A percentile compares a stretch with the other conserved stretches of the same genome.
These are phyloP conservation scores for Dugesia japonica DNA, from an alignment of 2,888 invertebrate species.

Conservation along the genomic window DNA sequence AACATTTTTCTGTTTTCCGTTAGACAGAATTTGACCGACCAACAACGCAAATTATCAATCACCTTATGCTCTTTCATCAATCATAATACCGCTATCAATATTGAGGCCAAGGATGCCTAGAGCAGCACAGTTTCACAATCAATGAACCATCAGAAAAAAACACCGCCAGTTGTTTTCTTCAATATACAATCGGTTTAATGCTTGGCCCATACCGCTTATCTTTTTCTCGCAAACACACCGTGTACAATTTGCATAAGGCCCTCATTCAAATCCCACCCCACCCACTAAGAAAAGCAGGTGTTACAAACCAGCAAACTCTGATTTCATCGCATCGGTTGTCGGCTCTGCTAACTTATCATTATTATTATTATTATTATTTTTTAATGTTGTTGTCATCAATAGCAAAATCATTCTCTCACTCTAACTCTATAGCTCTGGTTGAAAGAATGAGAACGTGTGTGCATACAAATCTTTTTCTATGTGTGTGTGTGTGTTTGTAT, in stretches of 20 bases:
- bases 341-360: neutral
- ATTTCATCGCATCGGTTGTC: slow-evolving; percentile 2
- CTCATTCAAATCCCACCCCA: neutral
- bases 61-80: neutral
- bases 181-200: neutral
- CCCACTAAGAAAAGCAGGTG: neutral
- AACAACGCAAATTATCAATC: neutral
- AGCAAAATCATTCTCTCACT: slow-evolving; percentile 1
- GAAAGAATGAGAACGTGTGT: too few species aligned
- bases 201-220: neutral
- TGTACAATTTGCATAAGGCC: slow-evolving; percentile 4
- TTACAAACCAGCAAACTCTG: slow-evolving; percentile 8
- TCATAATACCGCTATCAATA: slow-evolving; percentile 9
- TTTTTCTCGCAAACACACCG: neutral
- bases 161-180: slow-evolving; percentile 2
- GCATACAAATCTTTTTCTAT: too few species aligned
- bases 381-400: slow-evolving; percentile 13
- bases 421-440: neutral
- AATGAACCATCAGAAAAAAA: neutral
- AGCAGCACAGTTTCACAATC: neutral
- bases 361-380: too few species aligned
- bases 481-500: too few species aligned
- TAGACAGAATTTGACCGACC: neutral
- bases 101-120: neutral
- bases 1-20: neutral